Conservation (phyloP, 2,888 invertebrate species). For the Drosophila melanosoma region DNA sequence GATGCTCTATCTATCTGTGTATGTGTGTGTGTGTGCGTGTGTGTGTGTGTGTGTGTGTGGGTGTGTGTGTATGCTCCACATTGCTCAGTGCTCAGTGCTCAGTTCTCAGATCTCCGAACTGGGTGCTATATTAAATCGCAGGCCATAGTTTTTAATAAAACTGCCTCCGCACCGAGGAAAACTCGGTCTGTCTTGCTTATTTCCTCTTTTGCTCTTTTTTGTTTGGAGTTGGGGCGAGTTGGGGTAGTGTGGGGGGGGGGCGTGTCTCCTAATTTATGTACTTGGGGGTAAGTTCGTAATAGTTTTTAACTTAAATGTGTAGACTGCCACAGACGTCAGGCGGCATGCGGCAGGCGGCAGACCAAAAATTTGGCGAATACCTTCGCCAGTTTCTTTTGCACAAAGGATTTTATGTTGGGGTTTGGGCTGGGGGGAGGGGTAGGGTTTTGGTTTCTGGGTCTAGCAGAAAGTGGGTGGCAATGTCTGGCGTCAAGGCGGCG, state of each 20-base stretch:
- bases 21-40: conserved; percentile 10
- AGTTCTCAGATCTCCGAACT: conserved; percentile 11
- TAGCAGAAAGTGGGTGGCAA: not conserved
- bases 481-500: conserved; percentile 75
- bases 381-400: conserved; percentile 25
- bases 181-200: conserved; percentile 16
- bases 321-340: conserved; percentile 29
- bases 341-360: conserved; percentile 30
- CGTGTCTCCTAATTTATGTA: conserved; percentile 71
- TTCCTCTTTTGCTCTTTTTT: not conserved
- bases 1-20: conserved; percentile 5
- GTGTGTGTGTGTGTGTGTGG: conserved; percentile 8
- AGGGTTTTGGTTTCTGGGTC: not conserved
- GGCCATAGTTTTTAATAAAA: conserved; percentile 80
- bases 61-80: conserved; percentile 3
- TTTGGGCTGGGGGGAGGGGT: not conserved
- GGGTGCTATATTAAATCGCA: conserved; percentile 72
- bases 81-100: conserved; percentile 17
- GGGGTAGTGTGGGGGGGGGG: not conserved
- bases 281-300: conserved; percentile 74
- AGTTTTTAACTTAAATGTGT: conserved; percentile 77
- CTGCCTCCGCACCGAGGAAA: conserved; percentile 48
- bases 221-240: not conserved
- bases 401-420: conserved; percentile 7
- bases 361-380: conserved; percentile 45